Evolutionary conservation across 2,797 vertebrate genomes (phyloP).

Genomic region (Tenualosa thibaudeaui): DNA sequence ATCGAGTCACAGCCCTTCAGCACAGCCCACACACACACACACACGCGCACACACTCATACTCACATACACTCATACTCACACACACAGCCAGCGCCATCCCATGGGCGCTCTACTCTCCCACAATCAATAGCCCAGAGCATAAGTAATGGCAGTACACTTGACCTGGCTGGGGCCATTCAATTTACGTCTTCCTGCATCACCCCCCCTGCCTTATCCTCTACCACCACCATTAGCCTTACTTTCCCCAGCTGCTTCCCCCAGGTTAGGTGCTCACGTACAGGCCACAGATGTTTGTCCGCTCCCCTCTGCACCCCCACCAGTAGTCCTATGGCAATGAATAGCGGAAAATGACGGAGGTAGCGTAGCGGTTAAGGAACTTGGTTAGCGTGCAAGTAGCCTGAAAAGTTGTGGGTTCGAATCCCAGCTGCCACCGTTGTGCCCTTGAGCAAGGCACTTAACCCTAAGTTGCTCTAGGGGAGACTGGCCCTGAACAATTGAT

Average conservation of each 20-base stretch:
- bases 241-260: background rate
- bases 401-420: no score
- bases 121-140: constrained; percentile 54
- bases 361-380: no score
- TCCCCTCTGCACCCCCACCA: background rate
- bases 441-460: no score
- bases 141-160: constrained; percentile 55
- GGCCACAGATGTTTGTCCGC: background rate
- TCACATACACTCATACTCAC: background rate
- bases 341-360: no score
- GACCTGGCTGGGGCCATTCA: constrained; percentile 50
- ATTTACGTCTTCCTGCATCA: constrained; percentile 50
- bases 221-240: background rate
- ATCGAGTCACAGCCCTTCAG: background rate
- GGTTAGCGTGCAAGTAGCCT: no score
- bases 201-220: background rate
- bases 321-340: background rate
- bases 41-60: background rate
- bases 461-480: no score
- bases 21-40: background rate
- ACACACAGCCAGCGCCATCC: constrained; percentile 13
- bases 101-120: constrained; percentile 27
- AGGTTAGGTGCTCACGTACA: background rate
- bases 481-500: no score
- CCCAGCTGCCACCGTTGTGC: no score